phyloP scores from a whole-genome alignment of 2,113 vertebrate species.

The mouse (Mus musculus) region DNA sequence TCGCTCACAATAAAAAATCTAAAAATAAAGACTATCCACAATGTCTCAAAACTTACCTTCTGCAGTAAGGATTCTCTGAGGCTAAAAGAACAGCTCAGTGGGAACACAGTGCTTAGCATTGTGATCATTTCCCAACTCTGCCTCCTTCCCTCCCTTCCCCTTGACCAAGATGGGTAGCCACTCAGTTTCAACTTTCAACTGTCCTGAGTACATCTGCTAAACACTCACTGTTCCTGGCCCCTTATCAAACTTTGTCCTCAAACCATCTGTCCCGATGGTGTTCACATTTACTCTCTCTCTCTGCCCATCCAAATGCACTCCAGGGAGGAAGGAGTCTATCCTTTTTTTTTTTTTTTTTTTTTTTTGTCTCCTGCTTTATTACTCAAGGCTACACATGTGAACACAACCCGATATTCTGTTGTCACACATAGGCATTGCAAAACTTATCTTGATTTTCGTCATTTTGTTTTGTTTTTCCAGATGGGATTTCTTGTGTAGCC shows the following conservation, averaged over 20 bases:
- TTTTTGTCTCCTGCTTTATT: not conserved
- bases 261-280: not conserved
- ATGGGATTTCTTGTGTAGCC: not conserved
- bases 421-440: not conserved
- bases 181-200: not conserved
- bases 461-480: not conserved
- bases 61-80: not conserved
- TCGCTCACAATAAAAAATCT: not conserved
- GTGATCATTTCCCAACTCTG: not conserved
- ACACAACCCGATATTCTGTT: constrained; percentile 25
- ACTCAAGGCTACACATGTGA: not conserved
- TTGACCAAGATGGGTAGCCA: not conserved
- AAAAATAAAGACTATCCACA: not conserved
- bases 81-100: not conserved
- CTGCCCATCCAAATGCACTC: not conserved
- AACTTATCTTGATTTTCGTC: not conserved
- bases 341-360: not conserved
- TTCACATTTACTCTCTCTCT: not conserved
- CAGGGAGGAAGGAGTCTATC: not conserved
- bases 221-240: not conserved
- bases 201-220: not conserved
- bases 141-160: not conserved
- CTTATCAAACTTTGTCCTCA: constrained; percentile 10
- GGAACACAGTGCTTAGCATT: not conserved
- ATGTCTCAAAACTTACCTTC: constrained; percentile 1